phyloP scores from a whole-genome alignment of 1,140 invertebrate species.

The Drosophila lini region DNA sequence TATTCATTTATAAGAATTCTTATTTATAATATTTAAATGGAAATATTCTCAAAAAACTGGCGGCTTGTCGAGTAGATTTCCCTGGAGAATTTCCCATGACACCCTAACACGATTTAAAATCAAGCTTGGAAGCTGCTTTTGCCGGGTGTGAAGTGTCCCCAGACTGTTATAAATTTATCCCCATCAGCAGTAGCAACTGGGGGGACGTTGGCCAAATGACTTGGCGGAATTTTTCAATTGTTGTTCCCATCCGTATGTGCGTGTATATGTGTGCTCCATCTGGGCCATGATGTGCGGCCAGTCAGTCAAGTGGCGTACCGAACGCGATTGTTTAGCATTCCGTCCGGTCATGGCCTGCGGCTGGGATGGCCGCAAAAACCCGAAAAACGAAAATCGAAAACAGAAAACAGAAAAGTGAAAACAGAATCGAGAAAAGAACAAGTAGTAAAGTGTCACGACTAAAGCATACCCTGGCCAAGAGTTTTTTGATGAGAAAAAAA shows the following conservation, averaged over 20 bases:
- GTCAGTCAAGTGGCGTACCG: slow-evolving; percentile 40
- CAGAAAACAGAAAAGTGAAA: background rate
- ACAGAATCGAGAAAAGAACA: background rate
- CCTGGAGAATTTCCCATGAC: slow-evolving; percentile 11
- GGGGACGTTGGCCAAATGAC: slow-evolving; percentile 29
- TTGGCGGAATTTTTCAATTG: slow-evolving; percentile 51
- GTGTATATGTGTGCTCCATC: background rate
- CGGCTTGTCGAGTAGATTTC: slow-evolving; percentile 1
- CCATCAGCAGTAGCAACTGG: background rate
- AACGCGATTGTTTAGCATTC: slow-evolving; percentile 42
- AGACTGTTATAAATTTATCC: slow-evolving; percentile 31
- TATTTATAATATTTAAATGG: background rate
- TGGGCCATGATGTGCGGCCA: slow-evolving; percentile 12
- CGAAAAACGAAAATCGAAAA: slow-evolving; percentile 12
- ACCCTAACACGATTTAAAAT: slow-evolving; percentile 5
- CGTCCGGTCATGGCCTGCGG: slow-evolving; percentile 45
- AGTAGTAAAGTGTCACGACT: background rate
- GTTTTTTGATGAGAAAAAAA: background rate
- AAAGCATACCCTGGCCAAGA: background rate
- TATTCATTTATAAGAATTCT: background rate
- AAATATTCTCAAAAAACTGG: background rate
- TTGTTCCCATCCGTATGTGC: slow-evolving; percentile 23
- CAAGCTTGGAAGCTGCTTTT: background rate
- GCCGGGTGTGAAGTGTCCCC: slow-evolving; percentile 25
- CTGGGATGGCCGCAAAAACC: slow-evolving; percentile 20